These are phyloP conservation scores for Arctocebus calabarensis DNA, from an alignment of 2,797 vertebrate genomes.

Conservation along the genomic window DNA sequence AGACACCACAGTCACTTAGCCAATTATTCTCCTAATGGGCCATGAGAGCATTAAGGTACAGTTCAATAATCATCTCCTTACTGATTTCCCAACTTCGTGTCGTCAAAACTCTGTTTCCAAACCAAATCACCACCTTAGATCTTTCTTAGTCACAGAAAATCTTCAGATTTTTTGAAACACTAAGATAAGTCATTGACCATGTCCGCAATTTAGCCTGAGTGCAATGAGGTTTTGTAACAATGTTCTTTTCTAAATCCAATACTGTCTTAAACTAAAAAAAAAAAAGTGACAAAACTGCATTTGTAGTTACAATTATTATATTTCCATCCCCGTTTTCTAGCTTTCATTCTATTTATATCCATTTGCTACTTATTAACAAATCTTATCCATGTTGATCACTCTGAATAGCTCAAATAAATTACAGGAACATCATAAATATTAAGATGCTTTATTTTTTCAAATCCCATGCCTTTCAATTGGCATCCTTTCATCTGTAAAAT, in stretches of 20 bases:
- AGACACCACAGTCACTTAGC: not conserved
- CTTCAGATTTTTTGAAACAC: constrained; percentile 9
- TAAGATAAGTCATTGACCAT: not conserved
- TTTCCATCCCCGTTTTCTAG: not conserved
- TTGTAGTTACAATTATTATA: constrained; percentile 5
- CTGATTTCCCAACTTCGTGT: not conserved
- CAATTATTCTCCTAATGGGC: not conserved
- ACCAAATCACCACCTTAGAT: not conserved
- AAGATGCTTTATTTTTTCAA: constrained; percentile 41
- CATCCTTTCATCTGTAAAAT: constrained; percentile 9
- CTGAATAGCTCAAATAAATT: not conserved
- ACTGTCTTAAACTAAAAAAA: not conserved
- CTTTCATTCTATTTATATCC: not conserved
- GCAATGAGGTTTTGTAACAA: not conserved
- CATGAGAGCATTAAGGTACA: not conserved
- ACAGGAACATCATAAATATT: not conserved
- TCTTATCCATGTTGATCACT: not conserved
- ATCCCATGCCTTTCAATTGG: not conserved
- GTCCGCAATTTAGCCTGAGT: not conserved
- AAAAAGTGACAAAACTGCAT: not conserved
- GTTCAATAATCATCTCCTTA: not conserved
- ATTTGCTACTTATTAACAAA: constrained; percentile 18
- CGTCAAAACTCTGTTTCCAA: not conserved
- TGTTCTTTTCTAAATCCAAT: not conserved
- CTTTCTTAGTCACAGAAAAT: not conserved